Percentiles rank a stretch among this genome's conserved stretches.
Conservation (phyloP, 2,888 invertebrate genomes). For the Belgica antarctica region DNA sequence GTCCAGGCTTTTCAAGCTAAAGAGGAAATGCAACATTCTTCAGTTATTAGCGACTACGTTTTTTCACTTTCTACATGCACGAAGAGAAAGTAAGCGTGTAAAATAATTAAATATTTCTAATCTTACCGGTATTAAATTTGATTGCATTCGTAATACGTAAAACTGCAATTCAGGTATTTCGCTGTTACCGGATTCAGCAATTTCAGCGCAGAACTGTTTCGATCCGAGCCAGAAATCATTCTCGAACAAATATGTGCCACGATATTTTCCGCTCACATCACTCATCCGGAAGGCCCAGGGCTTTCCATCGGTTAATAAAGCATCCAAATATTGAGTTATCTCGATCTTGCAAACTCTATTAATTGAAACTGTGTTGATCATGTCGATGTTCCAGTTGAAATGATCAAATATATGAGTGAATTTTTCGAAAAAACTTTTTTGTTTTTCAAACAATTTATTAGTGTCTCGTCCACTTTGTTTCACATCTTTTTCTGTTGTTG, state of each 20-base stretch:
- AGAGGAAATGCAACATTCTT: too few species aligned
- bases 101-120: too few species aligned
- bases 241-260: conserved; percentile 72
- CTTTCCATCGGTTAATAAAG: too few species aligned
- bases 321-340: conserved; percentile 29
- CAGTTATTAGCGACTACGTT: too few species aligned
- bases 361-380: neutral
- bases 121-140: too few species aligned
- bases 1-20: neutral
- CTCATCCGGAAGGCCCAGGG: conserved; percentile 61
- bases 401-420: neutral
- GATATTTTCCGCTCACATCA: conserved; percentile 78
- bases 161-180: conserved; percentile 45
- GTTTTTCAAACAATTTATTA: too few species aligned
- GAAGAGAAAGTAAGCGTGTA: too few species aligned
- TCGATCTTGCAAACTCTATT: conserved; percentile 12
- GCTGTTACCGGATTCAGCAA: too few species aligned
- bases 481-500: too few species aligned
- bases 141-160: neutral
- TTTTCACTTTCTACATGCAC: too few species aligned
- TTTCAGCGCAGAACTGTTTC: conserved; percentile 65
- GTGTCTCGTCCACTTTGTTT: too few species aligned
- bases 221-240: conserved; percentile 82
- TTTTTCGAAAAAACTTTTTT: too few species aligned
- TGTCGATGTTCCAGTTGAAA: neutral